Conservation (phyloP, 2,113 vertebrate species). For the Phalacrocorax carbo region DNA sequence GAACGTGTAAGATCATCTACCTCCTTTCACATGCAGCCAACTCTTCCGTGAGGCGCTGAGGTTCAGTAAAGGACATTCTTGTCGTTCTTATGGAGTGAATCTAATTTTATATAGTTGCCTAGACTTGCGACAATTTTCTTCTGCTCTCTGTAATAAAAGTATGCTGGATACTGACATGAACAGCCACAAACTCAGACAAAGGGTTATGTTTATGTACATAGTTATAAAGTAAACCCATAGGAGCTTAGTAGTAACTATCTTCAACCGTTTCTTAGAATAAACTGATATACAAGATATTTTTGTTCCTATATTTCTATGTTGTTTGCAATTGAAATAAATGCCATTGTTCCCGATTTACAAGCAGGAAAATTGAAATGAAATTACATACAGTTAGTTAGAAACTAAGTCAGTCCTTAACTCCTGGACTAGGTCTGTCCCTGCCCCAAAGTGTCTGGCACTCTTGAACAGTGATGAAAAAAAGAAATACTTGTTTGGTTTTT, state of each 20-base stretch:
- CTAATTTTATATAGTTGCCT: background rate
- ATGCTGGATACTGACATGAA: background rate
- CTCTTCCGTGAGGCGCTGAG: background rate
- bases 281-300: background rate
- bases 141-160: background rate
- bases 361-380: background rate
- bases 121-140: background rate
- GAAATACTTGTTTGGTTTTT: background rate
- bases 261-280: background rate
- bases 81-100: background rate
- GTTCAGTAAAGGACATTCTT: constrained; percentile 23
- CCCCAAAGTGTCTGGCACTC: background rate
- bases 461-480: background rate
- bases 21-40: background rate
- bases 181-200: background rate
- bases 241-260: background rate
- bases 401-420: background rate
- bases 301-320: background rate
- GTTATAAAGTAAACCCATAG: background rate
- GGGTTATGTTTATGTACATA: background rate
- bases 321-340: background rate
- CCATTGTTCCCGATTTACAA: background rate
- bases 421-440: background rate
- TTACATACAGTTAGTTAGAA: background rate
- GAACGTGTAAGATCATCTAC: constrained; percentile 3